phyloP scores from a whole-genome alignment of 2,113 vertebrate genomes.

The Zosterops japonicus region DNA sequence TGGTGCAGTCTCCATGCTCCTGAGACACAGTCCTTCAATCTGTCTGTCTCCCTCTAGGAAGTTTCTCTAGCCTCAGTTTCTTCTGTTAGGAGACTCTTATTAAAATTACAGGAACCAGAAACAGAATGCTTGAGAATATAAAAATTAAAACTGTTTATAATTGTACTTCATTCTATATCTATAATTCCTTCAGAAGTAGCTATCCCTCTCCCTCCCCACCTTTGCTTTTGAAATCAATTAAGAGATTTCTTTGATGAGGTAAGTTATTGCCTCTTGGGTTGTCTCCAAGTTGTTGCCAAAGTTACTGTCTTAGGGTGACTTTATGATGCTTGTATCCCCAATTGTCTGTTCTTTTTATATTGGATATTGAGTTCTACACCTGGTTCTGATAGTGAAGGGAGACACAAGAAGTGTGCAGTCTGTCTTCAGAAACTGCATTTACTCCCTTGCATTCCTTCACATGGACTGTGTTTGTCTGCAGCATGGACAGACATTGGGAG shows the following conservation, averaged over 20 bases:
- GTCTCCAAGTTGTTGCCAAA: background rate
- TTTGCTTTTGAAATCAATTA: background rate
- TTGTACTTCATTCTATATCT: background rate
- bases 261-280: background rate
- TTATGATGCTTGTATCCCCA: background rate
- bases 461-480: background rate
- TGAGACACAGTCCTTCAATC: background rate
- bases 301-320: background rate
- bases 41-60: background rate
- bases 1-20: background rate
- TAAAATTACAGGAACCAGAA: background rate
- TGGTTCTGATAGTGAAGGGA: background rate
- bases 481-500: background rate
- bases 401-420: background rate
- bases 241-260: background rate
- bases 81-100: background rate
- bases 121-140: background rate
- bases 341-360: background rate
- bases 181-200: background rate
- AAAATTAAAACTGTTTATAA: background rate
- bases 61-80: background rate
- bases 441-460: background rate
- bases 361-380: background rate
- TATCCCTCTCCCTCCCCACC: accelerated
- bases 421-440: background rate